These are phyloP conservation scores for Nomada ruficornis DNA, from an alignment of 2,888 invertebrate genomes.

Conservation along the genomic window DNA sequence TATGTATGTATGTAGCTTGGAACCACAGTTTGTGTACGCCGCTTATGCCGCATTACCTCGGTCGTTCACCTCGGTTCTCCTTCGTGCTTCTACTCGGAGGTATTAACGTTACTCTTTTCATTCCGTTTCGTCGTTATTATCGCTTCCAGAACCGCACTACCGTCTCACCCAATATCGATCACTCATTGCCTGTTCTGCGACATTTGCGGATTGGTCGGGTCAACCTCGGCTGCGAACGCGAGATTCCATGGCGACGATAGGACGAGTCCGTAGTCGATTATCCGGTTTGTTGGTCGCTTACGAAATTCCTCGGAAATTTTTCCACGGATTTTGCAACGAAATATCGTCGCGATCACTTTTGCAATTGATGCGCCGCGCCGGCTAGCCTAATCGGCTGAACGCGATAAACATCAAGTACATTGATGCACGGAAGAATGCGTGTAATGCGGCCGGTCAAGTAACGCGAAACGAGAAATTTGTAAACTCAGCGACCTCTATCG, in stretches of 20 bases:
- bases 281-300: constrained; percentile 27
- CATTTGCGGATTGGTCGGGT: not conserved
- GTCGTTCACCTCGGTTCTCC: constrained; percentile 71
- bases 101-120: constrained; percentile 59
- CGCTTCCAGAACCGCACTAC: constrained; percentile 6
- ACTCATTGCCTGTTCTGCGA: not conserved
- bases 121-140: constrained; percentile 48
- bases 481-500: constrained; percentile 55
- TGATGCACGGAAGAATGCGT: constrained; percentile 46
- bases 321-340: constrained; percentile 28
- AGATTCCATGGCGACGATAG: not conserved
- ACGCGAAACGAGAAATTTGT: constrained; percentile 41
- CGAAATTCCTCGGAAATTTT: constrained; percentile 20
- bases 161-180: not conserved
- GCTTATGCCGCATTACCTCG: constrained; percentile 74
- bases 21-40: constrained; percentile 59
- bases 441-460: constrained; percentile 34
- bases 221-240: not conserved
- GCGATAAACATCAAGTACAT: not conserved
- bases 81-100: constrained; percentile 47
- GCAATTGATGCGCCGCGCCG: not conserved
- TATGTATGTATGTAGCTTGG: constrained; percentile 13
- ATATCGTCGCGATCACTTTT: constrained; percentile 2
- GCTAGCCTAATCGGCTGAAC: not conserved
- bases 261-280: constrained; percentile 10